These are phyloP conservation scores for Girardinus metallicus DNA, from an alignment of 2,797 vertebrate genomes.

Conservation along the genomic window DNA sequence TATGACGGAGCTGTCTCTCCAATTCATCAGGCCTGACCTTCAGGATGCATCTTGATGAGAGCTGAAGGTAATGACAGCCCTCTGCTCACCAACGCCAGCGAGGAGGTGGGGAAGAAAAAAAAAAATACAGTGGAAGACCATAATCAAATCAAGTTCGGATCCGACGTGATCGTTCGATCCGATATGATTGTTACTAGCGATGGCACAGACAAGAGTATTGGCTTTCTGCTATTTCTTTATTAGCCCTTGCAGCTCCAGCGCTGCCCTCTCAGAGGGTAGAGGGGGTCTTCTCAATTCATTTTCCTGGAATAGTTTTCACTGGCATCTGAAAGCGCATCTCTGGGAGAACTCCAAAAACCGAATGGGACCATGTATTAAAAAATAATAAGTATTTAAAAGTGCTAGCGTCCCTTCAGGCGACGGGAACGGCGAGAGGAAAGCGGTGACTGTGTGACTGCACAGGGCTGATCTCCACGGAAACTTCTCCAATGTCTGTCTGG, in stretches of 20 bases:
- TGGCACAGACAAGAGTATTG: slow-evolving; percentile 38
- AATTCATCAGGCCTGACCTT: slow-evolving; percentile 84
- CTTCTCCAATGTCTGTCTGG: slow-evolving; percentile 65
- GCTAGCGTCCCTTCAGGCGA: slow-evolving; percentile 45
- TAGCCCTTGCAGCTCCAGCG: slow-evolving; percentile 19
- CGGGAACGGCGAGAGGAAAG: slow-evolving; percentile 23
- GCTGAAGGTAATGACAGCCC: slow-evolving; percentile 69
- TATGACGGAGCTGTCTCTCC: slow-evolving; percentile 69
- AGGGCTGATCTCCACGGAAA: slow-evolving; percentile 62
- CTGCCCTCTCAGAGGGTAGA: slow-evolving; percentile 2
- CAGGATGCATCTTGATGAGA: slow-evolving; percentile 76
- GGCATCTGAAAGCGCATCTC: slow-evolving; percentile 34
- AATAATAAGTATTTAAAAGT: slow-evolving; percentile 44
- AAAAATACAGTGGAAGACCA: slow-evolving; percentile 44
- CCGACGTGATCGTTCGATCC: slow-evolving; percentile 52
- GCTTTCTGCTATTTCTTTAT: slow-evolving; percentile 43
- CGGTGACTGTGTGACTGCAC: slow-evolving; percentile 36
- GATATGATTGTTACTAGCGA: slow-evolving; percentile 41
- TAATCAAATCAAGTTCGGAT: slow-evolving; percentile 63
- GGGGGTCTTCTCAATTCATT: slow-evolving; percentile 36
- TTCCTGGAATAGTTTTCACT: slow-evolving; percentile 33
- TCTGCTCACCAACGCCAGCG: slow-evolving; percentile 25
- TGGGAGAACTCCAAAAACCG: slow-evolving; percentile 41
- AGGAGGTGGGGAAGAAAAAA: slow-evolving; percentile 8
- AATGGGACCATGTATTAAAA: slow-evolving; percentile 46